Percentiles rank a stretch among this genome's conserved stretches.
These are phyloP conservation scores for Caenorhabditis becei DNA, from an alignment of 2,888 invertebrate genomes.

Conservation along the genomic window DNA sequence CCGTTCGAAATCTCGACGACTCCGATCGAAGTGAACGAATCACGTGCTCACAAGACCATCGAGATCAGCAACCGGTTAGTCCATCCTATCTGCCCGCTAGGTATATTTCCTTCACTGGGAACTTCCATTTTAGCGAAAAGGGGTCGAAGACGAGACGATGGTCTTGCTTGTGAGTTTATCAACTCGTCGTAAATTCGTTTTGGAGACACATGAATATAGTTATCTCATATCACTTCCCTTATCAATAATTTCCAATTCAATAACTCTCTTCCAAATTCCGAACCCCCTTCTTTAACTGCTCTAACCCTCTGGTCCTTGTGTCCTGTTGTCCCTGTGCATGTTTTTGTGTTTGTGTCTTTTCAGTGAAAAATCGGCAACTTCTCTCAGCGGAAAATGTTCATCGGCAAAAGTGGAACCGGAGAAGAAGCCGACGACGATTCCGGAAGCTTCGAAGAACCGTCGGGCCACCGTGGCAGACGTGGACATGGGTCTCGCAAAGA, in stretches of 20 bases:
- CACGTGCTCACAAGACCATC: slow-evolving; percentile 91
- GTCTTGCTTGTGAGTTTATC: slow-evolving; percentile 62
- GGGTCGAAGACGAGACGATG: slow-evolving; percentile 58
- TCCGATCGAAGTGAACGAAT: slow-evolving; percentile 97
- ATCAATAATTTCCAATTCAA: too few species aligned
- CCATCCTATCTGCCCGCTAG: neutral
- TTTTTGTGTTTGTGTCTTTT: slow-evolving; percentile 32
- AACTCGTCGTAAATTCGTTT: slow-evolving; percentile 32
- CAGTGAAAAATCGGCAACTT: slow-evolving; percentile 21
- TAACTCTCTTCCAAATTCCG: neutral
- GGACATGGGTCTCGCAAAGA: slow-evolving; percentile 37
- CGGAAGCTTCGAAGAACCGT: slow-evolving; percentile 1
- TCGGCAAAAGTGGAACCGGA: neutral
- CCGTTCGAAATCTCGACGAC: slow-evolving; percentile 98
- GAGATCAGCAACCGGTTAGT: slow-evolving; percentile 90
- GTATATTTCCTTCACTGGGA: neutral
- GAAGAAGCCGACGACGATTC: neutral
- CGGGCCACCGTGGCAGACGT: slow-evolving; percentile 20
- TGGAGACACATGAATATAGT: too few species aligned
- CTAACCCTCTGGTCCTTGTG: neutral
- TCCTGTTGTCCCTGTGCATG: slow-evolving; percentile 15
- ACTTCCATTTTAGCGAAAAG: slow-evolving; percentile 43
- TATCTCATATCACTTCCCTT: slow-evolving; percentile 9
- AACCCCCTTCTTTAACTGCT: neutral
- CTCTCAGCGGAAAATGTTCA: slow-evolving; percentile 3